These are phyloP conservation scores for Drosophila miranda DNA, from an alignment of 1,140 invertebrate genomes.

Conservation along the genomic window DNA sequence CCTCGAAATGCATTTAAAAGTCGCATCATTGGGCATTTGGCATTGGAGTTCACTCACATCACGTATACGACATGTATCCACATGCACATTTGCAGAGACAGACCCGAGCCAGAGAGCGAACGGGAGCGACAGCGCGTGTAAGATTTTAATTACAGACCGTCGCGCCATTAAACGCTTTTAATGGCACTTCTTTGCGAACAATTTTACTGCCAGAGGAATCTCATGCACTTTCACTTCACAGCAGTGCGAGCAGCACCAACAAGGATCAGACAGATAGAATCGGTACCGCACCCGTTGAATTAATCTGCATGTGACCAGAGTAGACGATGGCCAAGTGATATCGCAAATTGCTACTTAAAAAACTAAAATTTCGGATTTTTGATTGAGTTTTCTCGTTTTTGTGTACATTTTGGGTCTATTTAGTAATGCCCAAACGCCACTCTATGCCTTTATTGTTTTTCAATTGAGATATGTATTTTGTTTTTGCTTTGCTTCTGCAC, in stretches of 20 bases:
- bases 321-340: conserved; percentile 18
- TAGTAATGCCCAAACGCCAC: neutral
- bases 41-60: conserved; percentile 66
- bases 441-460: conserved; percentile 24
- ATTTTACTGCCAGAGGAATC: conserved; percentile 67
- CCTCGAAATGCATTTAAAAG: conserved; percentile 58
- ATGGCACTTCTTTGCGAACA: conserved; percentile 70
- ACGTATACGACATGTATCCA: conserved; percentile 56
- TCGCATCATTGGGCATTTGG: conserved; percentile 23
- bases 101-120: neutral
- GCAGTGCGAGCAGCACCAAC: conserved; percentile 12
- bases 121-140: conserved; percentile 38
- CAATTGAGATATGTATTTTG: conserved; percentile 11
- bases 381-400: neutral
- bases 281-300: neutral
- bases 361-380: neutral
- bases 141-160: conserved; percentile 72
- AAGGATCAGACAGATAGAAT: conserved; percentile 19
- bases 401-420: conserved; percentile 1
- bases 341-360: neutral
- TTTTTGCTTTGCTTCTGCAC: neutral
- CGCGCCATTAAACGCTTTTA: conserved; percentile 75
- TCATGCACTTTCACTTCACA: conserved; percentile 38
- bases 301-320: conserved; percentile 28
- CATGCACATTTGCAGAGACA: neutral